A percentile compares a stretch with the other conserved stretches of the same genome.
Conservation (phyloP, 2,797 vertebrate genomes). For the Synaphobranchus kaupii region DNA sequence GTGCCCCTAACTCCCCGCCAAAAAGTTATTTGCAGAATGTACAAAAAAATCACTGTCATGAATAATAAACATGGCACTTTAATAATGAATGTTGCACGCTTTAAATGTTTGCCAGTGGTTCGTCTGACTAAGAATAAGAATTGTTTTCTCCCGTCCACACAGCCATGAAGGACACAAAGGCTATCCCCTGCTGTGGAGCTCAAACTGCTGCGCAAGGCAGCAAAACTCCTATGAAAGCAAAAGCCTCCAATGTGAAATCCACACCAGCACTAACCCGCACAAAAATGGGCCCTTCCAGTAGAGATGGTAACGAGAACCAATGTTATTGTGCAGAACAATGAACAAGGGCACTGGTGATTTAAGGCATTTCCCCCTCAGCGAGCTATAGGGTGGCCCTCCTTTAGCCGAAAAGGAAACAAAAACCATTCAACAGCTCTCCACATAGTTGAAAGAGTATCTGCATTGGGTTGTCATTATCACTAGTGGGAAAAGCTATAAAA, state of each 20-base stretch:
- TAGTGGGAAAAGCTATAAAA: neutral
- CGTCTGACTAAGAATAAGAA: conserved; percentile 37
- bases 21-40: conserved; percentile 62
- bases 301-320: neutral
- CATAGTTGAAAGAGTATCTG: neutral
- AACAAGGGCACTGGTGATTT: neutral
- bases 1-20: neutral
- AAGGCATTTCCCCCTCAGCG: neutral
- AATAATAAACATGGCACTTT: conserved; percentile 66
- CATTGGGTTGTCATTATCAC: neutral
- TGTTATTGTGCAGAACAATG: neutral
- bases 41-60: conserved; percentile 59
- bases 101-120: conserved; percentile 53
- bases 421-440: neutral
- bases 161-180: conserved; percentile 52
- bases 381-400: neutral
- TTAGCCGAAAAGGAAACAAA: neutral
- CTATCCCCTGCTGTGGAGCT: conserved; percentile 35
- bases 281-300: neutral
- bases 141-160: conserved; percentile 39
- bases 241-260: conserved; percentile 20
- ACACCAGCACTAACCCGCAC: neutral
- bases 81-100: conserved; percentile 65
- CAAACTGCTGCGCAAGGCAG: conserved; percentile 24
- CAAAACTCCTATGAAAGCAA: conserved; percentile 22